Base-by-base conservation (phyloP, 92 coral and sea anemone species). In the Desmophyllum pertusum region DNA sequence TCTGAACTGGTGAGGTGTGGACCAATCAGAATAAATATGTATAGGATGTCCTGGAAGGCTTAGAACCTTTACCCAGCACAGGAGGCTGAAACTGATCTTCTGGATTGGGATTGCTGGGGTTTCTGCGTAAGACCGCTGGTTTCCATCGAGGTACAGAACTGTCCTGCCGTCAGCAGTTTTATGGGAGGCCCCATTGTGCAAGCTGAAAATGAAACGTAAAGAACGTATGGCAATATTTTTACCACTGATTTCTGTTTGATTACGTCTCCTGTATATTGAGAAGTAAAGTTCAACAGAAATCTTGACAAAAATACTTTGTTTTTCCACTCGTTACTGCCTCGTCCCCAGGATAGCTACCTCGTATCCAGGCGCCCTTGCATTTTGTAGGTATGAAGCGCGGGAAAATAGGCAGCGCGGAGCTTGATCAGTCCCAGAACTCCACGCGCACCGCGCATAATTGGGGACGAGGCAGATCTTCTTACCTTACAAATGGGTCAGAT, bases 21-120 rank as follows among this genome's bases (percentile, higher is more conserved):
- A 42, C 83, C 83, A 79, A 13, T 79, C 83, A 67, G 83, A 79
- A 64, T 79, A 79, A 15, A 79, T 65, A 9, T n/a, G n/a, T 79
- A 1, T n/a, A n/a, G n/a, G 35, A 78, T 30, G 10, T 53, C 21
- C 0, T 1, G 59, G 63, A 67, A 65, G 74, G 31, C 19, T 39
- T 79, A 79, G 35, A 39, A 48, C 40, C 38, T 79, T 64, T 9
- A 79, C 6, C 83, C 83, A 79, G 75, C 75, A 79, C 61, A 79
- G 64, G 41, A 79, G 31, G 15, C 74, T 63, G 83, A 79, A 79
- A 64, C 83, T 79, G 23, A 46, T 64, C 10, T 5, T 79, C 50
- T 65, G 73, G 9, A 79, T 30, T 64, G 73, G 83, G 30, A 79
- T 3, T 31, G 83, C 74, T 43, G 83, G 83, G 45, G 83, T 79